Evolutionary conservation across 2,888 invertebrate genomes (phyloP).

Genomic region (Lycaena phlaeas): DNA sequence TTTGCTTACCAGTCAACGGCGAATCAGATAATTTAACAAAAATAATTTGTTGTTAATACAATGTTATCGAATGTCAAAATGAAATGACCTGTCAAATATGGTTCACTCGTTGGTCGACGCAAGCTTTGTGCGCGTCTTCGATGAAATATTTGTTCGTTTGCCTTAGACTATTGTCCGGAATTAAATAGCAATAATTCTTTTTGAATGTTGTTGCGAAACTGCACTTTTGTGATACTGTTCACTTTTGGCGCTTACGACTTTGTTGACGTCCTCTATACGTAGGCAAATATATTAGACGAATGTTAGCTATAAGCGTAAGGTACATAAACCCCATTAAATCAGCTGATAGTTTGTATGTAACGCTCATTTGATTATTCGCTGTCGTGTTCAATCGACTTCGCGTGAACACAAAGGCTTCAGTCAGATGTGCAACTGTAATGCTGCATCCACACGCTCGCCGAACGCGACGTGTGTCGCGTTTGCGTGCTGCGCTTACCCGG

Average conservation of each 20-base stretch:
- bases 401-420: slow-evolving; percentile 4
- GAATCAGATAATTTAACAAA: too few species aligned
- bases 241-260: slow-evolving; percentile 58
- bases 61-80: too few species aligned
- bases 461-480: too few species aligned
- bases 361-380: slow-evolving; percentile 13
- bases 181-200: slow-evolving; percentile 62
- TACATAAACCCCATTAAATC: slow-evolving; percentile 52
- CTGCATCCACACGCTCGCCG: too few species aligned
- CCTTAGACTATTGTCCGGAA: slow-evolving; percentile 53
- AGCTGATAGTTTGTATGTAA: slow-evolving; percentile 13
- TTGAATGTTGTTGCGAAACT: slow-evolving; percentile 47
- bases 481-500: too few species aligned
- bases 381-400: slow-evolving; percentile 7
- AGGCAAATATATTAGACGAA: slow-evolving; percentile 65
- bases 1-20: too few species aligned
- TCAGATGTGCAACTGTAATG: too few species aligned
- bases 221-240: slow-evolving; percentile 60
- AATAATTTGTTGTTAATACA: too few species aligned
- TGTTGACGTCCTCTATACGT: slow-evolving; percentile 62
- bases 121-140: not conserved
- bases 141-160: slow-evolving; percentile 31
- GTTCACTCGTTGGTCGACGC: not conserved
- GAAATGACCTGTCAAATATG: too few species aligned
- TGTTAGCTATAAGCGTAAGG: slow-evolving; percentile 45